phyloP scores from a whole-genome alignment of 1,140 invertebrate genomes.

The Drosophila tropicalis region DNA sequence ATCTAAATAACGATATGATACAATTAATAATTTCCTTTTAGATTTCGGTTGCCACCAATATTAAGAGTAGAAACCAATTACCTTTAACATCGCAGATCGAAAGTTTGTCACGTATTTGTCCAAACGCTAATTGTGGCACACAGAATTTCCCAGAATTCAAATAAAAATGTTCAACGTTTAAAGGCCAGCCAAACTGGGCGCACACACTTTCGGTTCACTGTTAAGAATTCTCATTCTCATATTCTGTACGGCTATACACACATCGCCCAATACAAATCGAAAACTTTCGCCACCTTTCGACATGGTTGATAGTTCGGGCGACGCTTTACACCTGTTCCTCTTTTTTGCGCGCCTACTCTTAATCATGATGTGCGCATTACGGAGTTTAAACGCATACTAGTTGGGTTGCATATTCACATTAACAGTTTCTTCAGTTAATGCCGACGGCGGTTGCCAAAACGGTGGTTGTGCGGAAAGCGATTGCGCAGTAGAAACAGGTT shows the following conservation, averaged over 20 bases:
- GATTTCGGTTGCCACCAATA: too few relatives aligned
- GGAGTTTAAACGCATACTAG: constrained; percentile 82
- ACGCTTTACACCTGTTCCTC: constrained; percentile 3
- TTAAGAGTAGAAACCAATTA: too few relatives aligned
- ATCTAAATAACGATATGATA: too few relatives aligned
- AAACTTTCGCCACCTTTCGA: constrained; percentile 22
- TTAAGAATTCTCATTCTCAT: background rate
- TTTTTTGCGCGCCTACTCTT: constrained; percentile 76
- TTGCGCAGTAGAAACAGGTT: constrained; percentile 66
- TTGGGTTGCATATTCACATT: constrained; percentile 70
- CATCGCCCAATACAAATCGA: too few relatives aligned
- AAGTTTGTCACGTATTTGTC: background rate
- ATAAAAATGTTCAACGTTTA: background rate
- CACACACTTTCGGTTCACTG: constrained; percentile 1
- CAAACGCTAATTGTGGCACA: background rate
- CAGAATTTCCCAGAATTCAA: background rate
- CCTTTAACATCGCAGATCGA: too few relatives aligned
- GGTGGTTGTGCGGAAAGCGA: constrained; percentile 53
- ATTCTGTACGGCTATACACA: too few relatives aligned
- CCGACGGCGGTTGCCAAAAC: constrained; percentile 22
- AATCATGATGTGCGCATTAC: constrained; percentile 77
- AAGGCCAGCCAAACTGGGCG: background rate
- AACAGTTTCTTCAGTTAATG: constrained; percentile 42
- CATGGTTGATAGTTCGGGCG: background rate
- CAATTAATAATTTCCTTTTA: too few relatives aligned